phyloP scores from a whole-genome alignment of 1,140 invertebrate species.

The Bombus pascuorum region DNA sequence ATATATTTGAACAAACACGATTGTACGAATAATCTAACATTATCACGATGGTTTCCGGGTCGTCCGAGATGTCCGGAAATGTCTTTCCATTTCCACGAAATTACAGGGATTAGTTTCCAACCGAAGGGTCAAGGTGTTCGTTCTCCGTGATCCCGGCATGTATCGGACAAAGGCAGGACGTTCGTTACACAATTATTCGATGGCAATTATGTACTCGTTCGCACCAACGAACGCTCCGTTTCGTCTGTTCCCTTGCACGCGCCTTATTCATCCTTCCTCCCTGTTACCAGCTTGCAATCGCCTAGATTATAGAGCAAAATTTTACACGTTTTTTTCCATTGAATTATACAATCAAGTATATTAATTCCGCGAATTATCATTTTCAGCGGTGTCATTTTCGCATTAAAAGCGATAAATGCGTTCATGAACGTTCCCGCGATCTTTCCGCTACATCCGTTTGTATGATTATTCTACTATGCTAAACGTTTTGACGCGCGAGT shows the following conservation, averaged over 20 bases:
- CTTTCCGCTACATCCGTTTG: no score
- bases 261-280: not conserved
- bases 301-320: not conserved
- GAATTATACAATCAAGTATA: no score
- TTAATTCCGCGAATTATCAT: no score
- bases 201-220: slow-evolving; percentile 13
- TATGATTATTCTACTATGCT: no score
- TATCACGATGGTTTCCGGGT: not conserved
- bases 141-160: not conserved
- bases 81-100: slow-evolving; percentile 32
- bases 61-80: not conserved
- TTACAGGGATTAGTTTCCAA: slow-evolving; percentile 38
- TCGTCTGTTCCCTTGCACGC: not conserved
- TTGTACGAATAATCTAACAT: slow-evolving; percentile 8
- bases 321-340: no score
- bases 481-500: not conserved
- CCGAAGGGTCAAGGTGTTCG: slow-evolving; percentile 43
- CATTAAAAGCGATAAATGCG: not conserved
- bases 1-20: slow-evolving; percentile 39
- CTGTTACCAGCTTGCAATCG: not conserved
- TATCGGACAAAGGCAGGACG: slow-evolving; percentile 23
- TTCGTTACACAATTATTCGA: slow-evolving; percentile 31
- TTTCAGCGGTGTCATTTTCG: no score
- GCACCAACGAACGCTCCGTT: not conserved
- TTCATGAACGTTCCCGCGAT: not conserved